phyloP scores from a whole-genome alignment of 2,113 vertebrate genomes.

The Orcinus orca region DNA sequence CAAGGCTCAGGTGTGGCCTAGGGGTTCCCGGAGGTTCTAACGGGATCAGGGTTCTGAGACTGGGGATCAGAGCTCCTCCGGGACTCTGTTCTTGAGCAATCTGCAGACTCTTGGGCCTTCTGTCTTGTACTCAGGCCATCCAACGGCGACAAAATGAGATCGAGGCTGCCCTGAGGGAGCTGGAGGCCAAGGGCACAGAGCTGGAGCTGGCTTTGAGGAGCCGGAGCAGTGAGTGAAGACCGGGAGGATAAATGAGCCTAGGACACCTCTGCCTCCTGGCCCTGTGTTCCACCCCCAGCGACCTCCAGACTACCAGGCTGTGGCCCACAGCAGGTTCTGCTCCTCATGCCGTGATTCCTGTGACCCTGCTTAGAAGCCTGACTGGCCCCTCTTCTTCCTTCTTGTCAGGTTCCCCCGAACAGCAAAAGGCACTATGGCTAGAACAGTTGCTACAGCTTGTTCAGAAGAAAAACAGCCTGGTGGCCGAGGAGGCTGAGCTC shows the following conservation, averaged over 20 bases:
- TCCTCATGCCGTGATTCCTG: background rate
- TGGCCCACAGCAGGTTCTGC: background rate
- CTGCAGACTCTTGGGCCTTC: background rate
- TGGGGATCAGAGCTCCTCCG: background rate
- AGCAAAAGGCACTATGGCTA: constrained; percentile 85
- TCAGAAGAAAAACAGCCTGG: constrained; percentile 90
- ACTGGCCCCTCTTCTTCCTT: background rate
- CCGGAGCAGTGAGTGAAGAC: constrained; percentile 82
- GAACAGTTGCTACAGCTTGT: constrained; percentile 92
- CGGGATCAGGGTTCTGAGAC: fast-evolving
- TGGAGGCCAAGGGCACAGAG: constrained; percentile 89
- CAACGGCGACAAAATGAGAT: constrained; percentile 95
- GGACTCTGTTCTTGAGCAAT: background rate
- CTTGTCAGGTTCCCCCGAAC: constrained; percentile 77
- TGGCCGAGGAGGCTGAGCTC: constrained; percentile 94
- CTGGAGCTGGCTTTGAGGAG: constrained; percentile 88
- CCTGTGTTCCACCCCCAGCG: background rate
- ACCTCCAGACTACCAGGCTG: background rate
- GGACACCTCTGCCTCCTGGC: background rate
- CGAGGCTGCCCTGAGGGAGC: constrained; percentile 89
- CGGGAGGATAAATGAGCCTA: background rate
- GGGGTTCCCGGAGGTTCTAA: too few species aligned
- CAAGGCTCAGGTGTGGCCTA: constrained; percentile 89
- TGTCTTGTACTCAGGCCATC: constrained; percentile 85
- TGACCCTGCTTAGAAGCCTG: fast-evolving